Evolutionary conservation across 2,797 vertebrate species (phyloP), one percentile per base, ranked within the genome.

Genomic region (Cynodonichthys magdalenae): DNA sequence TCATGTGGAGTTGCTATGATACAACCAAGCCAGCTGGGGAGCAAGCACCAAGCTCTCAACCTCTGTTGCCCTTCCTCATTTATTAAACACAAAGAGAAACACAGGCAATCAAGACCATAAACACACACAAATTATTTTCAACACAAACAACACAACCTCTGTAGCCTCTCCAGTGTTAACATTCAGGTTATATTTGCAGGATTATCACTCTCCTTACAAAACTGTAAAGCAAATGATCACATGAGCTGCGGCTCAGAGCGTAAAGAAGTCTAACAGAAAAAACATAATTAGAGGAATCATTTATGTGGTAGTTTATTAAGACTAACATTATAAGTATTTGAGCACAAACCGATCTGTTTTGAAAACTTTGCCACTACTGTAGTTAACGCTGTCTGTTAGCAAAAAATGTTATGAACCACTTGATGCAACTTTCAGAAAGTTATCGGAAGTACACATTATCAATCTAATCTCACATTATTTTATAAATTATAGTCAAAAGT

Each of bases 1-100:
- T 90, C 87, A 88, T 89, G 87, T 66, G 62, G 79, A 81, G 89
- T 90, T 91, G 89, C 89, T 87, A 90, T 80, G 89, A 88, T 88
- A 90, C 90, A 81, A 75, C 56, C 71, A 54, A 83, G 69, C 86
- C 89, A 90, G 88, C 90, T 87, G 87, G 83, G 83, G 87, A 89
- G 80, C 77, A 82, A 86, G 66, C 69, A 46, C 79, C 17, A 54
- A 55, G 69, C n/a, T n/a, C 90, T 92, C 89, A 91, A 92, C 87
- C 86, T 85, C 71, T 87, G 81, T 73, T 83, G 84, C 85, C 87
- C 82, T 90, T 81, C 82, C 86, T 90, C 85, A 81, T 89, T 90
- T 89, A 87, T 85, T 87, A 81, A 82, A 84, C 82, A 86, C 86
- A 82, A 74, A 81, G 49, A 63, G 60, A 86, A 77, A 81, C 2